Conservation (phyloP, 2,797 vertebrate genomes). For the Oreonectes daqikongensis region DNA sequence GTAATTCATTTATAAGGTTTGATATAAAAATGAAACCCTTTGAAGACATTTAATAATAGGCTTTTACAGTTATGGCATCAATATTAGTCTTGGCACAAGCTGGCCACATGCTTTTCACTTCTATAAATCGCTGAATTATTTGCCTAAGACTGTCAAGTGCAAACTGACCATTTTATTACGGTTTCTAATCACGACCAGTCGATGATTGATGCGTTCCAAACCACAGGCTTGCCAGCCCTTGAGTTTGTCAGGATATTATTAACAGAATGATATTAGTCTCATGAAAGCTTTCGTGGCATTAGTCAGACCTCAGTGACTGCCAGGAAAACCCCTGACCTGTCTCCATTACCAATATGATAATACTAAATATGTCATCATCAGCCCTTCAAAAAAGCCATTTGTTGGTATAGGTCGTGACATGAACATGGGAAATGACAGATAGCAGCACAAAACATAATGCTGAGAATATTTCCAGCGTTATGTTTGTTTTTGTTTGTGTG, state of each 20-base stretch:
- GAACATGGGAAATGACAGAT: not conserved
- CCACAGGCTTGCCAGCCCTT: not conserved
- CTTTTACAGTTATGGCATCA: slow-evolving; percentile 7
- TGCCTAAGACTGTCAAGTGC: not conserved
- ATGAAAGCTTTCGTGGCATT: not conserved
- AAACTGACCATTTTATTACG: not conserved
- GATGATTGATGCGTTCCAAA: not conserved
- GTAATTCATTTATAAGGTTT: slow-evolving; percentile 9
- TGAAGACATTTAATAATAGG: slow-evolving; percentile 23
- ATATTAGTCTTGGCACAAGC: not conserved
- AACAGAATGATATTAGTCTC: not conserved
- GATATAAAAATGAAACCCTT: slow-evolving; percentile 23
- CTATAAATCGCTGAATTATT: not conserved
- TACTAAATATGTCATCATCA: not conserved
- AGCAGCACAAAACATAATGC: not conserved
- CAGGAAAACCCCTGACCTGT: not conserved
- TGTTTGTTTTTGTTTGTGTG: not conserved
- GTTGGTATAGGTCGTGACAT: not conserved
- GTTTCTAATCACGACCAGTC: not conserved
- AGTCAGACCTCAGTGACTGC: slow-evolving; percentile 16
- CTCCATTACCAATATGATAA: not conserved
- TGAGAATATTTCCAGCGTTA: not conserved
- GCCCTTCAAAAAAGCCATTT: not conserved
- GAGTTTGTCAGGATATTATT: slow-evolving; percentile 26
- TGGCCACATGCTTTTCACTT: not conserved